Evolutionary conservation across 2,113 vertebrate genomes (phyloP).

Genomic region (Casuarius casuarius): DNA sequence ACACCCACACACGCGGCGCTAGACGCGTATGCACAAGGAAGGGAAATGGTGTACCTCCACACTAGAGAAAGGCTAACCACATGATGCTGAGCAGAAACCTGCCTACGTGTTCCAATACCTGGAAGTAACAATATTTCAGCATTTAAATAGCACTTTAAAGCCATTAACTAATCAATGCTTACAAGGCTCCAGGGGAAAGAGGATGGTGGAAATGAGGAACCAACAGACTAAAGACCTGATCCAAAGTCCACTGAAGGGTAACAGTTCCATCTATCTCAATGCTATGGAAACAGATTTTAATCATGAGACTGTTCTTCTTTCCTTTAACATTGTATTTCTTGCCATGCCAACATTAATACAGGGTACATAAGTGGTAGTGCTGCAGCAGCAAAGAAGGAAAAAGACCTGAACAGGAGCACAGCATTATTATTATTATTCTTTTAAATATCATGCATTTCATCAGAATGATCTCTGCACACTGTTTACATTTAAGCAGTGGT

Average conservation of each 20-base stretch:
- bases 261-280: neutral
- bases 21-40: neutral
- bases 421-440: neutral
- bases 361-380: neutral
- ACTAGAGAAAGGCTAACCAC: neutral
- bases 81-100: neutral
- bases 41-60: neutral
- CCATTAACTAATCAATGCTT: conserved; percentile 56
- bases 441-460: neutral
- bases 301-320: neutral
- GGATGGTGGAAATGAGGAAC: neutral
- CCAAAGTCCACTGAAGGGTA: neutral
- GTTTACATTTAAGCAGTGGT: conserved; percentile 39
- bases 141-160: conserved; percentile 44
- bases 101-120: neutral
- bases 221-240: neutral
- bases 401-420: neutral
- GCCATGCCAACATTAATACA: neutral
- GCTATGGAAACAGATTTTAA: neutral
- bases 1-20: neutral
- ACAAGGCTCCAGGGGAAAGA: conserved; percentile 22
- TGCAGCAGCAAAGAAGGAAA: neutral
- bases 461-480: neutral
- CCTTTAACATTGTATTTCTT: neutral
- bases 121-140: neutral